These are phyloP conservation scores for Melitaea athalia DNA, from an alignment of 2,888 invertebrate species.

Conservation along the genomic window DNA sequence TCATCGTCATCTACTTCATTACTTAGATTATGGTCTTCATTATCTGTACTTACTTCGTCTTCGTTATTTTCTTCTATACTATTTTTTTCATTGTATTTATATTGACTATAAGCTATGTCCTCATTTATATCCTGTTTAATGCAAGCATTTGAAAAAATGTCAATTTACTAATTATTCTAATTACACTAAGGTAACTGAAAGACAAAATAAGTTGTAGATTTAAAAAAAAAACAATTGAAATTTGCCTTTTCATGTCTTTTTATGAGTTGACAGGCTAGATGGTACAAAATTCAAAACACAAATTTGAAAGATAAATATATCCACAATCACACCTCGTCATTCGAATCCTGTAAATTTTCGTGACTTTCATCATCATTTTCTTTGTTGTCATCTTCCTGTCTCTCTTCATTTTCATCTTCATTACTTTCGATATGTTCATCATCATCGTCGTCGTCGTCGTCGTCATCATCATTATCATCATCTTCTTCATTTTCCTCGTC, in stretches of 20 bases:
- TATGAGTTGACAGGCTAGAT: conserved; percentile 4
- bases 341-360: conserved; percentile 36
- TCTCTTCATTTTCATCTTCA: conserved; percentile 43
- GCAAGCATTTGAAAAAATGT: conserved; percentile 4
- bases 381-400: conserved; percentile 40
- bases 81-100: conserved; percentile 43
- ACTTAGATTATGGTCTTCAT: conserved; percentile 46
- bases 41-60: conserved; percentile 45
- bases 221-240: neutral
- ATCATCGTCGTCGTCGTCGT: conserved; percentile 45
- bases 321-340: conserved; percentile 40
- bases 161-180: neutral
- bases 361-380: conserved; percentile 48
- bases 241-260: conserved; percentile 5
- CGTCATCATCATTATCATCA: conserved; percentile 46
- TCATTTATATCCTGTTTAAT: conserved; percentile 31
- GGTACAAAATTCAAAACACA: neutral
- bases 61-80: conserved; percentile 43
- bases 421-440: conserved; percentile 48
- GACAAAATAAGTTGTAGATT: neutral
- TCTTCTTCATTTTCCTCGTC: conserved; percentile 47
- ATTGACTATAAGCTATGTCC: conserved; percentile 22
- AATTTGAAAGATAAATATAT: neutral
- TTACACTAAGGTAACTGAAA: neutral
- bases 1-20: conserved; percentile 52